phyloP scores from a whole-genome alignment of 1,140 invertebrate species.

The Leptinotarsa defecta region DNA sequence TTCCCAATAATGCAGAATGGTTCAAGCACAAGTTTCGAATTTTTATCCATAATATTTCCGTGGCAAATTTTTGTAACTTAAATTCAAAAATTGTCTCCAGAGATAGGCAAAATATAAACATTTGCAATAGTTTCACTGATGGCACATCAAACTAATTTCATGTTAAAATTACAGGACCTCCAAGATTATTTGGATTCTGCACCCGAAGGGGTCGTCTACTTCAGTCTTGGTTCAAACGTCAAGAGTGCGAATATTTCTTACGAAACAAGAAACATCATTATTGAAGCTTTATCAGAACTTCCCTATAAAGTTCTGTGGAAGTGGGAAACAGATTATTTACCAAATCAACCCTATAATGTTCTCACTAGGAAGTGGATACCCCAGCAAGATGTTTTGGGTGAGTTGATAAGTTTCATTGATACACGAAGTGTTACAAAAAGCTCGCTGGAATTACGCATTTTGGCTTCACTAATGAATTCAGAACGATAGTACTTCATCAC shows the following conservation, averaged over 20 bases:
- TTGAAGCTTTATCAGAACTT: conserved; percentile 58
- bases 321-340: conserved; percentile 55
- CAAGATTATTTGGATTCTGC: conserved; percentile 55
- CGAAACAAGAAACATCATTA: conserved; percentile 56
- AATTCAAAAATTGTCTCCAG: too few species aligned
- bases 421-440: neutral
- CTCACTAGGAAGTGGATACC: conserved; percentile 66
- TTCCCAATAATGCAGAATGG: too few species aligned
- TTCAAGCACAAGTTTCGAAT: too few species aligned
- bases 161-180: conserved; percentile 50
- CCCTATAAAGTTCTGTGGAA: conserved; percentile 46
- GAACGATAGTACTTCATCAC: too few species aligned
- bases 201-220: conserved; percentile 61
- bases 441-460: too few species aligned
- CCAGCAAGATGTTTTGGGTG: conserved; percentile 55
- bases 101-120: too few species aligned
- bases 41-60: too few species aligned
- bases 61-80: too few species aligned
- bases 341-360: conserved; percentile 60
- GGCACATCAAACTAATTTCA: too few species aligned
- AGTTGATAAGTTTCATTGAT: conserved; percentile 1
- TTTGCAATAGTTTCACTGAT: too few species aligned
- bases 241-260: conserved; percentile 61
- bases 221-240: conserved; percentile 63
- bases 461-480: too few species aligned